Evolutionary conservation across 92 coral and sea anemone genomes (phyloP), one percentile per base, ranked within the genome.

Genomic region (Palythoa grandiflora): DNA sequence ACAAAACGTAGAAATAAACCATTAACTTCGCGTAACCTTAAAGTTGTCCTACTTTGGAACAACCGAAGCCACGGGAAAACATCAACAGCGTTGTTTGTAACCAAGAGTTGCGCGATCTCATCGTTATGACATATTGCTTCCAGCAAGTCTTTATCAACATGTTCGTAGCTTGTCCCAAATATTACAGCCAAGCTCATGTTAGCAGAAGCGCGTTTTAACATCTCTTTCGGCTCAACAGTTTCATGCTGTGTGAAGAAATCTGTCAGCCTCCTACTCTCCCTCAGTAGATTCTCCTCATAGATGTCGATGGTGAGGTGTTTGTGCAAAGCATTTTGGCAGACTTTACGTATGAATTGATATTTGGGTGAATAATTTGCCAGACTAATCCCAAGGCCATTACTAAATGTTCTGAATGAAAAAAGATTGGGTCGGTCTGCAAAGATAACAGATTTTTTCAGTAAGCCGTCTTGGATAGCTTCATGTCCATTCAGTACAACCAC

Each of bases 401-500:
- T 7, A 36, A 16, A 36, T 8, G 65, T 11, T 3, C 15, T 3
- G 47, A 37, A 71, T 44, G 48, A 3, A 79, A 83, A 83, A 55
- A 94, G 88, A 15, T 88, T 74, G 12, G 97, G 97, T 1, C 97
- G 79, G 40, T 90, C 95, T 37, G 97, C 95, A 75, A 94, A 92
- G 44, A 83, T 89, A 11, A 63, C 73, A 13, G 93, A 88, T 50
- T 92, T 86, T 85, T 92, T 94, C 63, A 89, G 75, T 78, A 94
- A 39, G 12, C 94, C 92, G 38, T 94, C 97, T 37, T 88, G 92
- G 60, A 94, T 85, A 3, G 93, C 91, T 16, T 92, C 89, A 37
- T 85, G 37, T 35, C 95, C 95, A 78, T 94, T 94, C n/a, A 94
- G 89, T 53, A 94, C 95, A 53, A 94, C 94, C 5, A 89, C 93